Base-by-base conservation (phyloP, 2,888 invertebrate species). In the Drepana falcataria region DNA sequence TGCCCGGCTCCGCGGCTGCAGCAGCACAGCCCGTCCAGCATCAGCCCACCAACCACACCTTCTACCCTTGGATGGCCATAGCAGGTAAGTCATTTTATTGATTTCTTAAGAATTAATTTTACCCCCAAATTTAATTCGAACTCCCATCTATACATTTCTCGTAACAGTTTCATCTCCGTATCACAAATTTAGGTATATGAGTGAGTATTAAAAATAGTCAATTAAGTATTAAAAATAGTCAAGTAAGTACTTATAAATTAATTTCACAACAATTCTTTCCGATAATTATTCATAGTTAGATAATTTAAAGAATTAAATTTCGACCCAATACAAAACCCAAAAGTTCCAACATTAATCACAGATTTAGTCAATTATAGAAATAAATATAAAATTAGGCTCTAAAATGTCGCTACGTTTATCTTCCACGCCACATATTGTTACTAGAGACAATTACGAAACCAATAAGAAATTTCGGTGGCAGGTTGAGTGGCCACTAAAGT, bases 41-140 rank as follows among this genome's bases (percentile, higher is more conserved):
- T 91, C 96, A 96, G 92, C 93, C 95, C 87, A 94, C 94, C 91
- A 96, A 95, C 91, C 97, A 97, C 94, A 97, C 97, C 82, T 98
- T 98, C 93, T 98, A 98, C 92, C 98, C 98, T 75, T 98, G 98
- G 98, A 98, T 98, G 98, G 97, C 97, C 92, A 97, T 98, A 93
- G 97, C 97, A 97, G 98, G 98, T 97, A 91, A 95, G 96, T 93
- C 44, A 55, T 49, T 48, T 58, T 51, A 40, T 2, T 2, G 4
- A 6, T 6, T 40, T 21, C 9, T 37, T 2, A n/a, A n/a, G 35
- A n/a, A 37, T 49, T 2, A 4, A 3, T 37, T 40, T 40, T 49
- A 52, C 53, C 49, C 54, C 44, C 55, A 51, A 49, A 44, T 57
- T 57, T 51, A 57, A 60, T 54, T 59, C n/a, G n/a, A n/a, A n/a